A percentile compares a stretch with the other conserved stretches of the same genome.
These are phyloP conservation scores for Trinectes maculatus DNA, from an alignment of 2,113 vertebrate species.

Conservation along the genomic window DNA sequence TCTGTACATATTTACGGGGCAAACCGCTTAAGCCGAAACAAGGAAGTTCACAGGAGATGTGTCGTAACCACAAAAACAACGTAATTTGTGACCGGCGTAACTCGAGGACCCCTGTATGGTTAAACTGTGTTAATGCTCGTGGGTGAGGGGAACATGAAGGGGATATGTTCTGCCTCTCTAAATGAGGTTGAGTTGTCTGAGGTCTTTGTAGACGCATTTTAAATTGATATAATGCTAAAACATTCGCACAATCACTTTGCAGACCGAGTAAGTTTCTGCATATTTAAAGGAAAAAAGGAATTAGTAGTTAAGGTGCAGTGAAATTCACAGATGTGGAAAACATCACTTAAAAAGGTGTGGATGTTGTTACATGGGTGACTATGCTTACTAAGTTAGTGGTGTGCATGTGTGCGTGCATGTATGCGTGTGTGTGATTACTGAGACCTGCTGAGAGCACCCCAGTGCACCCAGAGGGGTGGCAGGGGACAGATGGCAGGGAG, in stretches of 20 bases:
- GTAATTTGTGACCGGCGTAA: no score
- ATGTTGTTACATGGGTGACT: constrained; percentile 37
- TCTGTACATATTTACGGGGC: no score
- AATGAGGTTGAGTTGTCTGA: background rate
- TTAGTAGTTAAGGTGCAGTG: constrained; percentile 17
- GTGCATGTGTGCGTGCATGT: constrained; percentile 27
- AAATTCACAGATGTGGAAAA: constrained; percentile 42
- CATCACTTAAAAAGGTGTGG: constrained; percentile 29
- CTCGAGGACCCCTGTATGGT: no score
- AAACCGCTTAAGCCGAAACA: no score
- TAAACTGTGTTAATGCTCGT: constrained; percentile 1
- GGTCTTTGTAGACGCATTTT: background rate
- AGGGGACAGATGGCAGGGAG: constrained; percentile 82
- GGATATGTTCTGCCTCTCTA: background rate
- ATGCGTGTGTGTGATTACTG: constrained; percentile 69
- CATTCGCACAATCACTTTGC: background rate
- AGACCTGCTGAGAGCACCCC: constrained; percentile 78
- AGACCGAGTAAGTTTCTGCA: background rate
- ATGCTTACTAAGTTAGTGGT: constrained; percentile 32
- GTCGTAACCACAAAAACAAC: no score
- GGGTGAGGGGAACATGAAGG: background rate
- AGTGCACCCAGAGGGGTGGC: constrained; percentile 79
- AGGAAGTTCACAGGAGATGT: no score
- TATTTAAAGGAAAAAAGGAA: constrained; percentile 32
- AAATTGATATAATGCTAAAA: no score